A percentile compares a stretch with the other conserved stretches of the same genome.
phyloP scores from a whole-genome alignment of 2,888 invertebrate genomes.

The Stegophylla sp. region DNA sequence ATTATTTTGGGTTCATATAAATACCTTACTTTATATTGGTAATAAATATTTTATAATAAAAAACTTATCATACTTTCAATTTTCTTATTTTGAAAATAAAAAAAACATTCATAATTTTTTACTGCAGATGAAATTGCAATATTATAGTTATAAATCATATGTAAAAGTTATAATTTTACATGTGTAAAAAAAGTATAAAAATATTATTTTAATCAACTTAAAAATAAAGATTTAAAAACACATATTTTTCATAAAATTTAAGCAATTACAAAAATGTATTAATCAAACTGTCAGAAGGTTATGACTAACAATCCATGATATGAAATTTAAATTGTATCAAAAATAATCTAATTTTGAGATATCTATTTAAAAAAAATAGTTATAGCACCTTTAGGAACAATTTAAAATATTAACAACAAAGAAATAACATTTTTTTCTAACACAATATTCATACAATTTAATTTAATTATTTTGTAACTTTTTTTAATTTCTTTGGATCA shows the following conservation, averaged over 20 bases:
- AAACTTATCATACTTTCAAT: background rate
- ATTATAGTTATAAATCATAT: background rate
- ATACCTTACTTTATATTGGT: no score
- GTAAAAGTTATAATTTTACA: slow-evolving; percentile 8
- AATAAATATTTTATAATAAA: background rate
- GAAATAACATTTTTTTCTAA: background rate
- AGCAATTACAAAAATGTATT: background rate
- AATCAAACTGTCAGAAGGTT: background rate
- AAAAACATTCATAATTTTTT: background rate
- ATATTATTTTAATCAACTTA: slow-evolving; percentile 7
- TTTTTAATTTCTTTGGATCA: slow-evolving; percentile 44
- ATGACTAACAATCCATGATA: background rate
- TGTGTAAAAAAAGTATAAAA: slow-evolving; percentile 19
- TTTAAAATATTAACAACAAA: background rate
- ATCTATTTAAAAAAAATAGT: slow-evolving; percentile 6
- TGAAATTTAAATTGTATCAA: slow-evolving; percentile 26
- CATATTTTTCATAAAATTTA: background rate
- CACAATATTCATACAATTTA: background rate
- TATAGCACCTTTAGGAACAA: slow-evolving; percentile 48
- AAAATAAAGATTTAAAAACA: background rate
- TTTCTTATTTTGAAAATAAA: no score
- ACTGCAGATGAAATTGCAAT: background rate
- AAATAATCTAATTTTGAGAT: slow-evolving; percentile 2
- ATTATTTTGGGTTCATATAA: no score
- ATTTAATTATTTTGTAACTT: slow-evolving; percentile 33